phyloP scores from a whole-genome alignment of 2,113 vertebrate species.

The Podarcis muralis region DNA sequence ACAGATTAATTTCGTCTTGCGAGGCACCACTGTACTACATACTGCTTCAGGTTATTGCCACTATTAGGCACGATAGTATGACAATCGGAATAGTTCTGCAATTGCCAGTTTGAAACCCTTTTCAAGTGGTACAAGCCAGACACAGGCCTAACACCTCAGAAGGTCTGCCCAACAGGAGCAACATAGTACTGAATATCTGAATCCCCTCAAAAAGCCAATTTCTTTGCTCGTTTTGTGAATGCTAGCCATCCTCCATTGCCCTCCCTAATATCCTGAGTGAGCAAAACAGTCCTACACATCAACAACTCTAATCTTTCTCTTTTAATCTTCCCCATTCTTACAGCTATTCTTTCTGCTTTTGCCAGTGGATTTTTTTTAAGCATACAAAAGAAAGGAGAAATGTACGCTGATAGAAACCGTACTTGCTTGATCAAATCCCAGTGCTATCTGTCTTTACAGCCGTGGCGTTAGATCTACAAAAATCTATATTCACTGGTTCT shows the following conservation, averaged over 20 bases:
- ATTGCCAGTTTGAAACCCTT: conserved; percentile 7
- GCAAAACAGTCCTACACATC: background rate
- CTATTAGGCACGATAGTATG: conserved; percentile 9
- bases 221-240: conserved; percentile 20
- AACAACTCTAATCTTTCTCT: conserved; percentile 19
- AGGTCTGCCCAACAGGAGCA: background rate
- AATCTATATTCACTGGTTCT: conserved; percentile 12
- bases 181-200: conserved; percentile 12
- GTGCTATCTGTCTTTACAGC: conserved; percentile 37
- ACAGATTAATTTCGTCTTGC: too few relatives aligned
- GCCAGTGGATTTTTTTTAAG: background rate
- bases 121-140: background rate
- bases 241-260: conserved; percentile 15
- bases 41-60: conserved; percentile 15
- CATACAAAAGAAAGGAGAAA: background rate
- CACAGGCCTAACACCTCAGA: background rate
- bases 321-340: conserved; percentile 33
- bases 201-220: background rate
- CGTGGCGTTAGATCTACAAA: background rate
- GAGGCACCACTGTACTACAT: too few relatives aligned
- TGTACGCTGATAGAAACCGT: conserved; percentile 16
- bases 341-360: background rate
- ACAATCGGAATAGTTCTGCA: conserved; percentile 37
- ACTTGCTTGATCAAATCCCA: conserved; percentile 32
- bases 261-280: conserved; percentile 3